Evolutionary conservation across 37 sponge, comb jelly and placozoan genomes (phyloP), one percentile per base, ranked within the genome.

Genomic region (Geodia barretti): DNA sequence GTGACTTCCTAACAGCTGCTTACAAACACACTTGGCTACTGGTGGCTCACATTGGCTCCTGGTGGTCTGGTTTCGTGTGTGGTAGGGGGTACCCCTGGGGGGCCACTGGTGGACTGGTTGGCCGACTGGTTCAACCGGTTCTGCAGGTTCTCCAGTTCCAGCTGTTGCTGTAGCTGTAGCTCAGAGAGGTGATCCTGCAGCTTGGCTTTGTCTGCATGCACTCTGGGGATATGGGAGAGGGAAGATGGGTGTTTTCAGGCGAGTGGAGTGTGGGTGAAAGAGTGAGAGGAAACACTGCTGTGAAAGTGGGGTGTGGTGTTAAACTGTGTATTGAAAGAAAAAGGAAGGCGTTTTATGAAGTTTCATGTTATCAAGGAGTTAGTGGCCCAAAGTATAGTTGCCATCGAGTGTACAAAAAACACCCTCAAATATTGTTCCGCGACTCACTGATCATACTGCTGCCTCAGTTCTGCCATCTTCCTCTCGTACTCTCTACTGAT

Each of bases 171-270:
- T 47, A 17, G 7, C 68, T 86, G 83, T 24, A 86, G 86, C 41
- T 86, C 62, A 8, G 84, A 63, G 68, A 95, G 77, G 62, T 98
- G 93, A 26, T 91, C 79, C 39, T 91, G 87, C 35, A 98, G 84
- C 62, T 73, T 33, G 21, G 70, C 64, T 31, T 66, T 88, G 73
- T 78, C 90, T 25, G 76, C 64, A 23, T 95, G 91, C 60, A 95
- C 98, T 47, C 54, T 47, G 54, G 11, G 14, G 54, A 47, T n/a
- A n/a, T n/a, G n/a, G n/a, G n/a, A n/a, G n/a, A n/a, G n/a, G n/a
- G n/a, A n/a, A n/a, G n/a, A n/a, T n/a, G n/a, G n/a, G n/a, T n/a
- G n/a, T n/a, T n/a, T n/a, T n/a, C n/a, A n/a, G n/a, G n/a, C n/a
- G n/a, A n/a, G n/a, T n/a, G n/a, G n/a, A n/a, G n/a, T n/a, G n/a